Base-by-base conservation (phyloP, 2,113 vertebrate species). In the Podarcis muralis region DNA sequence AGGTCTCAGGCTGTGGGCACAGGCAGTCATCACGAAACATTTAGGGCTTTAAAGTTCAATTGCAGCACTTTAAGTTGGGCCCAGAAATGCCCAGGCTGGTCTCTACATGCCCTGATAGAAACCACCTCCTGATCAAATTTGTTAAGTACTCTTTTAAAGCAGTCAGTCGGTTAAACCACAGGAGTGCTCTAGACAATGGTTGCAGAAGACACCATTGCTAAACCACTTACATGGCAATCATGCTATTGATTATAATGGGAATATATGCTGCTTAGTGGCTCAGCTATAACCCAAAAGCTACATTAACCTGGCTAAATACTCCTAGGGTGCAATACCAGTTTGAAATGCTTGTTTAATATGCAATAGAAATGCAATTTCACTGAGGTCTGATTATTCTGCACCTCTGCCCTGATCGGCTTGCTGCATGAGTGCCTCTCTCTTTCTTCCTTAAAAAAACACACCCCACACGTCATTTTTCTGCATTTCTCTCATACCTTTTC, bases 401-500 rank as follows among this genome's bases (percentile, higher is more conserved):
- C 27, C 6, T 78, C 40, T 68, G 57, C 18, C 57, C 13, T 86
- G 23, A 27, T 81, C 72, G 53, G 37, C 83, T 88, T 91, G 72
- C 48, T 43, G 9, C 83, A 59, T 40, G 8, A 23, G 27, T 82
- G 32, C 40, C 43, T 86, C 11, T 79, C 84, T 22, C 77, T 87
- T 23, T 83, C 30, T 80, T 71, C 74, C 27, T 32, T 88, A 62
- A 62, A 62, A 62, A 62, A 62, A 48, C 7, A 53, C 11, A 53
- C 48, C 48, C 48, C 48, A 53, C 48, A 62, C 59, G 16, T 62
- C 59, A 16, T 23, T 53, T 23, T 65, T 37, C 27, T 75, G 25
- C 27, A 66, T 86, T 0, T 0, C 18, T 72, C 77, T 8, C 84
- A 78, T 93, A 92, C 37, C 76, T 40, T 90, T 87, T 88, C 72